These are phyloP conservation scores for Onthophagus taurus DNA, from an alignment of 1,140 invertebrate genomes.

Conservation along the genomic window DNA sequence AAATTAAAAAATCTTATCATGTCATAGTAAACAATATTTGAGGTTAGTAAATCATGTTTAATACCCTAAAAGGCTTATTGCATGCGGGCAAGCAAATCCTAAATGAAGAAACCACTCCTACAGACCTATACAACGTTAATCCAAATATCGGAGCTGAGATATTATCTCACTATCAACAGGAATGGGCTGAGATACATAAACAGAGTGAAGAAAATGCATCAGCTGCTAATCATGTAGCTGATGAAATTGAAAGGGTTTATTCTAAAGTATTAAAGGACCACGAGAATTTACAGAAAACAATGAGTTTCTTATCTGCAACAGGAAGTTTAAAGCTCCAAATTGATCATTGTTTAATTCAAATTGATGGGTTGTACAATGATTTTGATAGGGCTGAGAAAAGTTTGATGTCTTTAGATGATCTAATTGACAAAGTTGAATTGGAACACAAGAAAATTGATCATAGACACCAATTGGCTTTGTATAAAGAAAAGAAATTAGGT, in stretches of 20 bases:
- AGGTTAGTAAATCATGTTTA: constrained; percentile 24
- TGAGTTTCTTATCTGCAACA: constrained; percentile 42
- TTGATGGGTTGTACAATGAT: constrained; percentile 48
- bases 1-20: background rate
- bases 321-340: constrained; percentile 50
- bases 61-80: constrained; percentile 24
- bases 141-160: constrained; percentile 49
- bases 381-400: constrained; percentile 55
- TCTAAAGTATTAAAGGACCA: constrained; percentile 45
- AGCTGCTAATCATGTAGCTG: constrained; percentile 48
- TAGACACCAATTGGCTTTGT: constrained; percentile 51
- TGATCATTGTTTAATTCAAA: constrained; percentile 47
- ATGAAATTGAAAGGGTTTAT: constrained; percentile 45
- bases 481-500: constrained; percentile 57
- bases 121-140: constrained; percentile 36
- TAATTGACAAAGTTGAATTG: constrained; percentile 55
- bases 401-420: constrained; percentile 50
- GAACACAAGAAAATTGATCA: constrained; percentile 52
- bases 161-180: constrained; percentile 51
- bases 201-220: constrained; percentile 52
- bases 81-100: constrained; percentile 21
- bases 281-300: constrained; percentile 44
- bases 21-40: background rate
- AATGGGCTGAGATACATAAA: constrained; percentile 55
- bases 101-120: constrained; percentile 22